phyloP scores from a whole-genome alignment of 2,888 invertebrate genomes.

The Conomelus anceps region DNA sequence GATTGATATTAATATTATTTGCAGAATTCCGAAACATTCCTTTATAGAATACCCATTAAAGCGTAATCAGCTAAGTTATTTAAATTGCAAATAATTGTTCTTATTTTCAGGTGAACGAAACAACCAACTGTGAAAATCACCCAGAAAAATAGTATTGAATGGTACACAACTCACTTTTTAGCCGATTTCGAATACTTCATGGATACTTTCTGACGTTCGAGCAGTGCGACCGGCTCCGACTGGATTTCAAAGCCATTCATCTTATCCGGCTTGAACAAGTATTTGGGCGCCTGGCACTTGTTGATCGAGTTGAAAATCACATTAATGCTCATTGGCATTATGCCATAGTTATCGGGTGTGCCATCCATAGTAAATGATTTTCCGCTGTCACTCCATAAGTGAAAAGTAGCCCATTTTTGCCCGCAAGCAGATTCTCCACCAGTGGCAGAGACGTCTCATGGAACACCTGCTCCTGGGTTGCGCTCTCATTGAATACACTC shows the following conservation, averaged over 20 bases:
- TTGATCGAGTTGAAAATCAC: slow-evolving; percentile 85
- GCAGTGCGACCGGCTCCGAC: slow-evolving; percentile 76
- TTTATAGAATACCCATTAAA: too few species aligned
- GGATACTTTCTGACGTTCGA: slow-evolving; percentile 58
- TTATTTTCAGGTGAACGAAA: too few species aligned
- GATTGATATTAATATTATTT: too few species aligned
- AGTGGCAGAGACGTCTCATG: slow-evolving; percentile 77
- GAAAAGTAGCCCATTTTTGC: slow-evolving; percentile 88
- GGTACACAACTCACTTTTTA: too few species aligned
- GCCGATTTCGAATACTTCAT: slow-evolving; percentile 27
- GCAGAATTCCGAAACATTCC: too few species aligned
- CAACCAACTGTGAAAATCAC: too few species aligned
- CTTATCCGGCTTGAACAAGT: slow-evolving; percentile 86
- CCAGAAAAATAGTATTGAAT: too few species aligned
- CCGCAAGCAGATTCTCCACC: slow-evolving; percentile 76
- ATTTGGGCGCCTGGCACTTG: slow-evolving; percentile 66
- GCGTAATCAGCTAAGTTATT: too few species aligned
- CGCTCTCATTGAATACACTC: slow-evolving; percentile 74
- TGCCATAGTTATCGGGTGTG: slow-evolving; percentile 55
- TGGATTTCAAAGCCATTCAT: slow-evolving; percentile 92
- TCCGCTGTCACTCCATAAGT: slow-evolving; percentile 89
- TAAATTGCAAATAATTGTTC: too few species aligned
- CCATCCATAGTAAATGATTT: slow-evolving; percentile 94
- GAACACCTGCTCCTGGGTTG: slow-evolving; percentile 78
- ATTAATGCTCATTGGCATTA: slow-evolving; percentile 83